Evolutionary conservation across 2,113 vertebrate genomes (phyloP).

Genomic region (Oreochromis tanganicae): DNA sequence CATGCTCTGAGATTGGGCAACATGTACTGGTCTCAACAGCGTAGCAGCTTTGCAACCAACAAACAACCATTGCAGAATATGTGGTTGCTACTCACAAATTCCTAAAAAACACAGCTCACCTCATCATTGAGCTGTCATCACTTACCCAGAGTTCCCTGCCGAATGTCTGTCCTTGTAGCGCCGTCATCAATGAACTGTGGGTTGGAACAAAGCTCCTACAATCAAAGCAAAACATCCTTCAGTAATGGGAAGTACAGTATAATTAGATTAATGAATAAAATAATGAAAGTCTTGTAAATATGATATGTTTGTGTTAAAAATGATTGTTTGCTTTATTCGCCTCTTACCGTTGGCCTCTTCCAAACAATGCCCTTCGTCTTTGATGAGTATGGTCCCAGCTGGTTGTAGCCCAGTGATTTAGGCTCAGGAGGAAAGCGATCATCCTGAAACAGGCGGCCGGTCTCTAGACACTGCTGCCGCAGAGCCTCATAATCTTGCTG

Average conservation of each 20-base stretch:
- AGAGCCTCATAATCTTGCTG: conserved; percentile 80
- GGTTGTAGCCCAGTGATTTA: conserved; percentile 77
- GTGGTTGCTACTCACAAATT: background rate
- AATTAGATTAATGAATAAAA: background rate
- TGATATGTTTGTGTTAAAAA: background rate
- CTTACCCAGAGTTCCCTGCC: conserved; percentile 83
- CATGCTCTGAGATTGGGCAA: background rate
- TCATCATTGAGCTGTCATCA: background rate
- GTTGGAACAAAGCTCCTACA: conserved; percentile 79
- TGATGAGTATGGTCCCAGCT: conserved; percentile 77
- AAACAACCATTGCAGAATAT: background rate
- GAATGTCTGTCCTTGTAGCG: conserved; percentile 84
- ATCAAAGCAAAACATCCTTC: background rate
- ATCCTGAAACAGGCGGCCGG: conserved; percentile 79
- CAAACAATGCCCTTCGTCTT: conserved; percentile 77
- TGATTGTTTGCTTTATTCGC: background rate
- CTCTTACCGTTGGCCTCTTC: conserved; percentile 79
- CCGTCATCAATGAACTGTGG: conserved; percentile 84
- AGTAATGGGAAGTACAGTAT: background rate
- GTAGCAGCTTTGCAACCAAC: background rate
- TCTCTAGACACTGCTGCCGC: conserved; percentile 69
- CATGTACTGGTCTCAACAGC: background rate
- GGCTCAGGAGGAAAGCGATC: conserved; percentile 76
- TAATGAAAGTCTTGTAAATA: background rate
- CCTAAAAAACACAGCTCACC: background rate